A percentile compares a stretch with the other conserved stretches of the same genome.
Conservation (phyloP, 2,797 vertebrate genomes). For the Sternarchorhynchus goeldii region DNA sequence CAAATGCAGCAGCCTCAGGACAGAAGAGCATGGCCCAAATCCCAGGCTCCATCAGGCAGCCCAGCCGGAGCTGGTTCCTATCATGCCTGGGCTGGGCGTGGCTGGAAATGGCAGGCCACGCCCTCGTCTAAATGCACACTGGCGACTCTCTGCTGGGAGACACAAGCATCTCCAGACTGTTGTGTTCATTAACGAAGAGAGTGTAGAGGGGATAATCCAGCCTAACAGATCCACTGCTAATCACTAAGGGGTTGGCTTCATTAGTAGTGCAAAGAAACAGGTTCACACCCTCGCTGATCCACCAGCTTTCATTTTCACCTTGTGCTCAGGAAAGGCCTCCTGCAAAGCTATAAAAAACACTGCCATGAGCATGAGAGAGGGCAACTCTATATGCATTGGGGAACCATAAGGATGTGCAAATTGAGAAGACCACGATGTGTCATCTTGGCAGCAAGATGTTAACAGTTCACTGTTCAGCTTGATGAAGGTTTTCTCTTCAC, state of each 20-base stretch:
- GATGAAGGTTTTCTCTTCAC: not conserved
- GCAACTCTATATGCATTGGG: not conserved
- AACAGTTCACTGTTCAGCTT: not conserved
- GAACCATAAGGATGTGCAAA: conserved; percentile 23
- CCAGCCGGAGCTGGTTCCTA: too few species aligned
- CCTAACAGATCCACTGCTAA: conserved; percentile 43
- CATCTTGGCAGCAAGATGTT: not conserved
- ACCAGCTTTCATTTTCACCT: conserved; percentile 57
- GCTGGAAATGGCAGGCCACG: conserved; percentile 11
- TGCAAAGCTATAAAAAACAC: conserved; percentile 20
- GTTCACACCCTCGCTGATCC: conserved; percentile 51
- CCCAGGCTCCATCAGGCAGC: not conserved
- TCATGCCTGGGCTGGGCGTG: not conserved
- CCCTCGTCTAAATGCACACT: not conserved
- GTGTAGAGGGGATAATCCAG: conserved; percentile 33
- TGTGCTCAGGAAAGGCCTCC: conserved; percentile 23
- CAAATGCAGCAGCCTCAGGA: not conserved
- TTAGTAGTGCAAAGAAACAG: conserved; percentile 51
- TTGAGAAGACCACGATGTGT: conserved; percentile 3
- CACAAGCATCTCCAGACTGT: conserved; percentile 5
- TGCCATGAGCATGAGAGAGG: conserved; percentile 1
- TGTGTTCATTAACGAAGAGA: conserved; percentile 41
- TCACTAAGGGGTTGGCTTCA: conserved; percentile 49
- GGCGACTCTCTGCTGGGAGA: not conserved
- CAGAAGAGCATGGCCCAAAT: not conserved